A percentile compares a stretch with the other conserved stretches of the same genome.
These are phyloP conservation scores for Brotula barbata DNA, from an alignment of 2,797 vertebrate genomes.

Conservation along the genomic window DNA sequence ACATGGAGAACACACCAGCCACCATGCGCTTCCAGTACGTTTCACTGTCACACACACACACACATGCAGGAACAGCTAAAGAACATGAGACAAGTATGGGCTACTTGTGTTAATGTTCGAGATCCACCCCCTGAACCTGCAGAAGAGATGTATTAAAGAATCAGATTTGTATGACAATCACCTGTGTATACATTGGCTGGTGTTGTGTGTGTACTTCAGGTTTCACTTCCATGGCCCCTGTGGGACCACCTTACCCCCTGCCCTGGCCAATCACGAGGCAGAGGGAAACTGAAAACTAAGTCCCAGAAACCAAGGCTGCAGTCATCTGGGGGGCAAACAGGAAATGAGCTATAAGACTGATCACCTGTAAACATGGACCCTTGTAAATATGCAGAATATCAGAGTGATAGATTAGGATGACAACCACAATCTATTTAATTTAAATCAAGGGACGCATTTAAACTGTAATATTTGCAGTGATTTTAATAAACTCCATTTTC, in stretches of 20 bases:
- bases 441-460: too few relatives aligned
- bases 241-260: slow-evolving; percentile 86
- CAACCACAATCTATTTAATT: too few relatives aligned
- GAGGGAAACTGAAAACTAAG: slow-evolving; percentile 68
- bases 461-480: too few relatives aligned
- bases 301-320: not conserved
- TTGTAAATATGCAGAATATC: too few relatives aligned
- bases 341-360: not conserved
- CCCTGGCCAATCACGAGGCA: slow-evolving; percentile 80
- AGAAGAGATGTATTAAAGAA: too few relatives aligned
- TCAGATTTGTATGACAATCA: not conserved
- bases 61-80: too few relatives aligned
- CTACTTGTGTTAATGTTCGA: too few relatives aligned
- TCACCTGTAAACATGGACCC: too few relatives aligned
- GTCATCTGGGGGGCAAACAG: slow-evolving; percentile 3
- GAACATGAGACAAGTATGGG: too few relatives aligned
- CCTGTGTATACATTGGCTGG: not conserved
- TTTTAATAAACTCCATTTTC: too few relatives aligned
- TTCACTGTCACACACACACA: not conserved
- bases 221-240: slow-evolving; percentile 94
- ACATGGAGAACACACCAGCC: slow-evolving; percentile 88
- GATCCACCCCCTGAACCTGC: too few relatives aligned
- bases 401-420: too few relatives aligned
- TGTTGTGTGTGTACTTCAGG: slow-evolving; percentile 70
- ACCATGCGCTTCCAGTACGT: slow-evolving; percentile 87